Evolutionary conservation across 1,140 invertebrate genomes (phyloP), one percentile per base, ranked within the genome.

Genomic region (Pogonomyrmex barbatus): DNA sequence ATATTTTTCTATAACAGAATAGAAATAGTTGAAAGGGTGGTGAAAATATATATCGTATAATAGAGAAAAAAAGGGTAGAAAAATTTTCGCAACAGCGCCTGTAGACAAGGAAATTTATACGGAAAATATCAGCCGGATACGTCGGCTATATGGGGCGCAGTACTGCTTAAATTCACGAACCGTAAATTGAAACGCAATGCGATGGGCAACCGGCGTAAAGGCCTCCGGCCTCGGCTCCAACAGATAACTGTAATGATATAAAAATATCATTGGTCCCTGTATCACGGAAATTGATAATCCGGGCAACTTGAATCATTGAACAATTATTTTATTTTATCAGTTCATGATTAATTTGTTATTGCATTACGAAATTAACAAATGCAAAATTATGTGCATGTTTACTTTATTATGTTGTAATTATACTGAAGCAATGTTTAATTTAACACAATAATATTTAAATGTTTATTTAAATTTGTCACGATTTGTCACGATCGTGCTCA

Each of bases 171-270:
- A 91, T 91, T 84, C 90, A 91, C 86, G 63, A 76, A 91, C 86
- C 90, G 90, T 91, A 88, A 91, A 88, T 79, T 84, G 89, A 90
- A 88, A 88, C 86, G 86, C 85, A 85, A 88, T 75, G 81, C 85
- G 81, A 91, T 87, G 89, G 87, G 81, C 90, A 90, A 82, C 87
- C 85, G 90, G 84, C 90, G 89, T 90, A 91, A 91, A 91, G 75
- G 71, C 87, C 88, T 82, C 62, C 88, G 75, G 56, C 33, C 76
- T 88, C 58, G 24, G 33, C 52, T 70, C 8, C 50, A 30, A 12
- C 8, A 9, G 54, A 83, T 83, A 83, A 83, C 79, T 83, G 68
- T 75, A 24, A 24, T 24, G 24, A 24, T 24, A 83, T 75, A 75
- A 83, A 62, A 83, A 36, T 65, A 79, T 79, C 8, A 45, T 39